Percentiles rank a stretch among this genome's conserved stretches.
Conservation (phyloP, 2,888 invertebrate species). For the Ypsolopha scabrella region DNA sequence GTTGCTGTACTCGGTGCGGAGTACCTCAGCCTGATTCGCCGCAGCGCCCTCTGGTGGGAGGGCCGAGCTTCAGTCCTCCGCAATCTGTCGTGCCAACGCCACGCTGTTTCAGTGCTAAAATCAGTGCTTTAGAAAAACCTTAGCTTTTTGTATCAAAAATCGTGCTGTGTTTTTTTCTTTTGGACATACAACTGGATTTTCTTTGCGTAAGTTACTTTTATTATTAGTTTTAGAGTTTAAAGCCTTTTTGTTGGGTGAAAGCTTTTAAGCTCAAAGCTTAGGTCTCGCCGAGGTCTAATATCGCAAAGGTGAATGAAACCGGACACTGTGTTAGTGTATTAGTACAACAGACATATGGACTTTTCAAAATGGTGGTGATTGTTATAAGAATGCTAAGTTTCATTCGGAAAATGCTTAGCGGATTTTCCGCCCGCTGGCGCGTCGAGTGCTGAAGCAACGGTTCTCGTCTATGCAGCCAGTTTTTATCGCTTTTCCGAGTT, state of each 20-base stretch:
- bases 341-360: not conserved
- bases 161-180: constrained; percentile 47
- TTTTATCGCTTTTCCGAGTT: constrained; percentile 8
- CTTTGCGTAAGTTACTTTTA: constrained; percentile 35
- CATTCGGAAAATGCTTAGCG: not conserved
- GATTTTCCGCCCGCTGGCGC: not conserved
- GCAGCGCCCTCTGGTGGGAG: constrained; percentile 43
- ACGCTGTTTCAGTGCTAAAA: constrained; percentile 20
- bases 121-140: constrained; percentile 32
- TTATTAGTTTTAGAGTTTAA: constrained; percentile 10
- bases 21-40: constrained; percentile 14
- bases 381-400: not conserved
- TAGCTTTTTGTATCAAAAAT: constrained; percentile 40
- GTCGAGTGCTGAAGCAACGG: not conserved
- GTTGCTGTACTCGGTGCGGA: not conserved
- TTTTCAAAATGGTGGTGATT: not conserved
- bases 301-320: constrained; percentile 38
- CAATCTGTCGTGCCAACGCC: constrained; percentile 24
- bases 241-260: constrained; percentile 22
- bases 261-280: constrained; percentile 23
- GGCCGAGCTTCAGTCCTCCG: constrained; percentile 53
- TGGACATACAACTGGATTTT: constrained; percentile 43
- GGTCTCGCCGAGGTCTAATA: constrained; percentile 9
- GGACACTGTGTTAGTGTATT: constrained; percentile 11
- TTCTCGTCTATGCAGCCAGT: not conserved